These are phyloP conservation scores for Anthoptus insignis DNA, from an alignment of 2,888 invertebrate species.

Conservation along the genomic window DNA sequence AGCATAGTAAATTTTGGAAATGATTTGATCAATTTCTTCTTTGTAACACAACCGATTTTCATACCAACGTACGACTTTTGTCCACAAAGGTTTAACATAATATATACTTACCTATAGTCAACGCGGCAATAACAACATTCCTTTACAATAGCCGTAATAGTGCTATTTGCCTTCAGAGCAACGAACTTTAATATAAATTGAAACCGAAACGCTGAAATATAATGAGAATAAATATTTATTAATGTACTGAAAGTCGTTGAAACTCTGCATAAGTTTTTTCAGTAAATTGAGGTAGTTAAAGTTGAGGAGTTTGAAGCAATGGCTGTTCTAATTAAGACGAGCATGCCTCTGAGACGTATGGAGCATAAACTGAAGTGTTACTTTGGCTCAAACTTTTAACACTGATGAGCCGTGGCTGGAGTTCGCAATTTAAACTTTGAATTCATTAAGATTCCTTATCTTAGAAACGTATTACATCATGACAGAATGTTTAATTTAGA, in stretches of 20 bases:
- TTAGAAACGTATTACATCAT: conserved; percentile 54
- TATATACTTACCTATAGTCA: not conserved
- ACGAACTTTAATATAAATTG: conserved; percentile 19
- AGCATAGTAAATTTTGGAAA: too few relatives aligned
- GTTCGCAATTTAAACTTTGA: conserved; percentile 77
- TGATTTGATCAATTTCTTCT: too few relatives aligned
- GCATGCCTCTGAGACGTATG: conserved; percentile 64
- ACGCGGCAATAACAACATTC: conserved; percentile 62
- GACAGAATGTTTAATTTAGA: not conserved
- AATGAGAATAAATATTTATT: conserved; percentile 9
- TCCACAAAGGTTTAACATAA: not conserved
- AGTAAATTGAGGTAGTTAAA: conserved; percentile 60
- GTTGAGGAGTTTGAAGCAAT: conserved; percentile 57
- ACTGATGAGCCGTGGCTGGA: conserved; percentile 74
- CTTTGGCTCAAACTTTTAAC: conserved; percentile 69
- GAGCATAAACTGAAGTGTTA: conserved; percentile 58
- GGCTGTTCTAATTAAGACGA: conserved; percentile 69
- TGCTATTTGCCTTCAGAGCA: conserved; percentile 2
- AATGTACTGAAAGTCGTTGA: conserved; percentile 11
- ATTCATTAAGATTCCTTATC: conserved; percentile 73
- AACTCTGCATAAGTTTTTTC: conserved; percentile 35
- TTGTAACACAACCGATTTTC: too few relatives aligned
- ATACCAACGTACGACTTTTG: too few relatives aligned
- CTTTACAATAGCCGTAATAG: conserved; percentile 53
- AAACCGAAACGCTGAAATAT: conserved; percentile 14